Base-by-base conservation (phyloP, 2,113 vertebrate species). In the Delphinus delphis region DNA sequence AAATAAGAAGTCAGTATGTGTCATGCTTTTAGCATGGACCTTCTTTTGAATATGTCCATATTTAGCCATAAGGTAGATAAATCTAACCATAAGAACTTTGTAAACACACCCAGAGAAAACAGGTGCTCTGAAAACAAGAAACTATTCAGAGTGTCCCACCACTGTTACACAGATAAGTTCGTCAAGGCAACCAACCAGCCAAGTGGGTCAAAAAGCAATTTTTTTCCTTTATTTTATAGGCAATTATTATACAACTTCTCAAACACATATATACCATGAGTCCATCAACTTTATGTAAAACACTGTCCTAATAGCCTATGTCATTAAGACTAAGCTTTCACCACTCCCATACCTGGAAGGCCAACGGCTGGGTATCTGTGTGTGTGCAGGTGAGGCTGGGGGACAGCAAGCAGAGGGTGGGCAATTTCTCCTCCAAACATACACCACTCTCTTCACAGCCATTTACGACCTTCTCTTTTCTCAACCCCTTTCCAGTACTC, bases 11-110 rank as follows among this genome's bases (percentile, higher is more conserved):
- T 55, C 44, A 25, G 18, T 38, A n/a, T 47, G n/a, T 70, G 58
- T 28, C 63, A 90, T 70, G 36, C n/a, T 88, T 74, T 92, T n/a
- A 58, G 60, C 44, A 76, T 28, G n/a, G 77, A 83, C 62, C 91
- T 93, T 98, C 74, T 95, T 97, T 97, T 97, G 92, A 96, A 84
- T 95, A 91, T 50, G 82, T 71, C 91, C 92, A 83, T 84, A 96
- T 95, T 98, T 98, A 97, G 91, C 76, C 65, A 33, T 76, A 38
- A 91, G 63, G 89, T 77, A 96, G 80, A 87, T 81, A 96, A 91
- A 87, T 31, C 28, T 84, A 91, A 74, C 41, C 58, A 8, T 83
- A 53, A 84, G 63, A 96, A 89, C 87, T 93, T 7, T 63, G 93
- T 90, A 97, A 97, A 97, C 96, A 97, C 1, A 71, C 31, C 79